These are phyloP conservation scores for Anastrepha ludens DNA, from an alignment of 1,140 invertebrate species.

Conservation along the genomic window DNA sequence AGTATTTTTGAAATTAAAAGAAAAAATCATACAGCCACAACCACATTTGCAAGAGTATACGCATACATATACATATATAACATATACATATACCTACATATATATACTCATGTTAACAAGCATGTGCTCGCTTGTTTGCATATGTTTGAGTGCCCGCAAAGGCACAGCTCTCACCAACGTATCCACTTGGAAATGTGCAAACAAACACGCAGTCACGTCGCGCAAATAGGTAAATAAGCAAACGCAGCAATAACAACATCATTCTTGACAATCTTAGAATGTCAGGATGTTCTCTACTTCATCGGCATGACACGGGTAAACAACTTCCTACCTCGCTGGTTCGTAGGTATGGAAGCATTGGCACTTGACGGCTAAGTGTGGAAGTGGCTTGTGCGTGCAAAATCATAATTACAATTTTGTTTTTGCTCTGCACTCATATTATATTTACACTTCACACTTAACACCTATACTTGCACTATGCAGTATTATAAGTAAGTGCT, in stretches of 20 bases:
- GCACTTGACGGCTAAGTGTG: constrained; percentile 13
- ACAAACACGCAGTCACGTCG: constrained; percentile 33
- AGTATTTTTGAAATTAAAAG: constrained; percentile 36
- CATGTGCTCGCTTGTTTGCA: constrained; percentile 9
- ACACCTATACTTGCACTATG: not conserved
- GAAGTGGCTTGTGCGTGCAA: constrained; percentile 37
- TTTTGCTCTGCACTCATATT: constrained; percentile 6
- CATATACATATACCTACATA: too few relatives aligned
- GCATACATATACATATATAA: not conserved
- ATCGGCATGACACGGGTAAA: too few relatives aligned
- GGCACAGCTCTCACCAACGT: not conserved
- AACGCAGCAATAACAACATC: not conserved
- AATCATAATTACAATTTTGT: constrained; percentile 30
- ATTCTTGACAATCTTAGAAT: not conserved
- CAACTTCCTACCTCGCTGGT: too few relatives aligned
- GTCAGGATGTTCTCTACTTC: not conserved
- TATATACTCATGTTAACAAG: too few relatives aligned
- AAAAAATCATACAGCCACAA: not conserved
- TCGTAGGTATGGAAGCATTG: not conserved
- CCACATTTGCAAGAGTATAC: not conserved
- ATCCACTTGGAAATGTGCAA: constrained; percentile 12
- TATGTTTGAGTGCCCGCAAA: constrained; percentile 17
- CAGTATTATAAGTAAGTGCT: not conserved
- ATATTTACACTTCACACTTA: not conserved
- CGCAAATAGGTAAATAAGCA: constrained; percentile 22